Conservation (phyloP, 92 coral and sea anemone species). For the Scolanthus callimorphus region DNA sequence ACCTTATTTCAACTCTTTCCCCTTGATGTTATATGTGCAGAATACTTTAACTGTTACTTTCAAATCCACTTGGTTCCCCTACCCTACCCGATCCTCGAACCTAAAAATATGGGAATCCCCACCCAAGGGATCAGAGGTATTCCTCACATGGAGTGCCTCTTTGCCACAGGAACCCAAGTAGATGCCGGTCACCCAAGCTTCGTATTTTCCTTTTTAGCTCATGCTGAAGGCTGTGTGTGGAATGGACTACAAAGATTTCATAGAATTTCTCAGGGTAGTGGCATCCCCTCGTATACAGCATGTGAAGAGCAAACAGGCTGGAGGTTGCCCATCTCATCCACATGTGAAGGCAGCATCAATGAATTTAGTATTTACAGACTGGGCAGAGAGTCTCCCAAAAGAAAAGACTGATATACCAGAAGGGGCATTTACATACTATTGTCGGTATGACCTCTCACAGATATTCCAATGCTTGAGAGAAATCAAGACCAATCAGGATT, state of each 20-base stretch:
- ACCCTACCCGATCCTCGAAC: too few species aligned
- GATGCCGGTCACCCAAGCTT: too few species aligned
- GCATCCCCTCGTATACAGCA: conserved; percentile 54
- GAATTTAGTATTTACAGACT: conserved; percentile 35
- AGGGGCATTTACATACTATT: too few species aligned
- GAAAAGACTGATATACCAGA: too few species aligned
- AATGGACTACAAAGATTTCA: conserved; percentile 69
- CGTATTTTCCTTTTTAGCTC: conserved; percentile 36
- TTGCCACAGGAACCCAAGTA: not conserved
- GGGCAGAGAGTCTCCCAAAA: conserved; percentile 30
- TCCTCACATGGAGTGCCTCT: too few species aligned
- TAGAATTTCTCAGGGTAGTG: conserved; percentile 53
- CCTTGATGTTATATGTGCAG: too few species aligned
- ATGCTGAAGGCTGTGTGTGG: conserved; percentile 90
- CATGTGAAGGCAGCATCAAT: not conserved
- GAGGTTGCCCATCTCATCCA: not conserved
- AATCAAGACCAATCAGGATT: too few species aligned
- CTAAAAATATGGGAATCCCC: too few species aligned
- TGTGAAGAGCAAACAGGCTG: not conserved
- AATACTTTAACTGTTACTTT: too few species aligned
- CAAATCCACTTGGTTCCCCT: too few species aligned
- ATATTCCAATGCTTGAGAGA: conserved; percentile 30
- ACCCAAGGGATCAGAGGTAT: too few species aligned
- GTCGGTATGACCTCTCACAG: conserved; percentile 52
- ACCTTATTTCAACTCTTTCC: not conserved